Evolutionary conservation across 2,113 vertebrate species (phyloP).

Genomic region (Urocynchramus pylzowi): DNA sequence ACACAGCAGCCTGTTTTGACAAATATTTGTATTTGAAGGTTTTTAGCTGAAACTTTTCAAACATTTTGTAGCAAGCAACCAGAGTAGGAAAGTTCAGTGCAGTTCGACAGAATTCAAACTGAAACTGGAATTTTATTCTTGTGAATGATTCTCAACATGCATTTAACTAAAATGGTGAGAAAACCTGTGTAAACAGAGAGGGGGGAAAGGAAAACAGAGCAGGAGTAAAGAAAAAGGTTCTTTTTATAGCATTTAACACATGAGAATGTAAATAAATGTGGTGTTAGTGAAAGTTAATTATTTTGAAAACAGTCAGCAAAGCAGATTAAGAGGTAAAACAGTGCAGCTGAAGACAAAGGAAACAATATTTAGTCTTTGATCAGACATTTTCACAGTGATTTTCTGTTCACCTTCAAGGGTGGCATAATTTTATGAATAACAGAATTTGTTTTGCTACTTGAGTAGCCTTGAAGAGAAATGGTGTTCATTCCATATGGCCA

Average conservation of each 20-base stretch:
- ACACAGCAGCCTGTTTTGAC: not conserved
- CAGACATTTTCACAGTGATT: not conserved
- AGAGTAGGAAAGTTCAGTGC: not conserved
- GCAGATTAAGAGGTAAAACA: conserved; percentile 14
- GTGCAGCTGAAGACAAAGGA: conserved; percentile 11
- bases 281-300: conserved; percentile 6
- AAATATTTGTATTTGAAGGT: not conserved
- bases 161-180: not conserved
- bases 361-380: conserved; percentile 8
- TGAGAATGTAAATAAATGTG: conserved; percentile 15
- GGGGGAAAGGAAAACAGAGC: not conserved
- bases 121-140: not conserved
- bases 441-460: conserved; percentile 36
- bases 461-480: not conserved
- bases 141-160: not conserved
- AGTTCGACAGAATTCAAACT: not conserved
- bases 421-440: conserved; percentile 22
- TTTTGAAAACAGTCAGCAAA: conserved; percentile 23
- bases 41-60: not conserved
- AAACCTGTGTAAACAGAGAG: not conserved
- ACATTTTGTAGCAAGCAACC: not conserved
- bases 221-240: not conserved
- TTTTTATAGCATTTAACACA: conserved; percentile 14
- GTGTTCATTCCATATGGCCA: not conserved
- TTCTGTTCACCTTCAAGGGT: conserved; percentile 17